A percentile compares a stretch with the other conserved stretches of the same genome.
Evolutionary conservation across 2,888 invertebrate genomes (phyloP).

Genomic region (Caenorhabditis sp.): DNA sequence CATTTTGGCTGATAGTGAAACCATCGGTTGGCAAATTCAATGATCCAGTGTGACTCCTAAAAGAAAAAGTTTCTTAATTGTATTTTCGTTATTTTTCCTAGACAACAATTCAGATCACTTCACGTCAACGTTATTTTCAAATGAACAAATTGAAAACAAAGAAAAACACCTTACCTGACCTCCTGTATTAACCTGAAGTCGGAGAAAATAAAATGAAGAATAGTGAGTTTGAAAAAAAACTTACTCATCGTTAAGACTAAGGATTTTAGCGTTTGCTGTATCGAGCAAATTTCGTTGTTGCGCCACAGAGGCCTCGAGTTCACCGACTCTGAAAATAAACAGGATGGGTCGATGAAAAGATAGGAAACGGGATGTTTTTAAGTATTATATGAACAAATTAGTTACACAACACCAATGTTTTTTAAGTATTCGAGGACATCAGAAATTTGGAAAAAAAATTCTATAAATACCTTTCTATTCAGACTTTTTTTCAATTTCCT

Average conservation of each 20-base stretch:
- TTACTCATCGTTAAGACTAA: slow-evolving; percentile 51
- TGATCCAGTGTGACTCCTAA: slow-evolving; percentile 28
- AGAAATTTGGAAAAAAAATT: background rate
- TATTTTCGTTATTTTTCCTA: background rate
- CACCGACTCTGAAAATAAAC: slow-evolving; percentile 52
- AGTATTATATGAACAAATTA: no score
- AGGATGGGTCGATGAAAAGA: no score
- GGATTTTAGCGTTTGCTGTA: slow-evolving; percentile 50
- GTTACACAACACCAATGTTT: no score
- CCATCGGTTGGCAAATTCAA: slow-evolving; percentile 32
- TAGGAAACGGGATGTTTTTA: no score
- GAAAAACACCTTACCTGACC: slow-evolving; percentile 33
- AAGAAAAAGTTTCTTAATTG: background rate
- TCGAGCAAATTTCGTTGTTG: slow-evolving; percentile 56
- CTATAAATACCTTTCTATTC: background rate
- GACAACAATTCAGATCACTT: background rate
- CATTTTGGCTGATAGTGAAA: slow-evolving; percentile 37
- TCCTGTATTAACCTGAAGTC: slow-evolving; percentile 42
- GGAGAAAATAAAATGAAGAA: background rate
- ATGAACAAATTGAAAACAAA: background rate
- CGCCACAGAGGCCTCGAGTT: slow-evolving; percentile 56
- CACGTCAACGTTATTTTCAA: background rate
- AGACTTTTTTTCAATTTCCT: background rate
- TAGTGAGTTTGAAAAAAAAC: slow-evolving; percentile 4
- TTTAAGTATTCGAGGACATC: background rate